phyloP scores from a whole-genome alignment of 2,797 vertebrate genomes.

The Crocodylus rhombifer region DNA sequence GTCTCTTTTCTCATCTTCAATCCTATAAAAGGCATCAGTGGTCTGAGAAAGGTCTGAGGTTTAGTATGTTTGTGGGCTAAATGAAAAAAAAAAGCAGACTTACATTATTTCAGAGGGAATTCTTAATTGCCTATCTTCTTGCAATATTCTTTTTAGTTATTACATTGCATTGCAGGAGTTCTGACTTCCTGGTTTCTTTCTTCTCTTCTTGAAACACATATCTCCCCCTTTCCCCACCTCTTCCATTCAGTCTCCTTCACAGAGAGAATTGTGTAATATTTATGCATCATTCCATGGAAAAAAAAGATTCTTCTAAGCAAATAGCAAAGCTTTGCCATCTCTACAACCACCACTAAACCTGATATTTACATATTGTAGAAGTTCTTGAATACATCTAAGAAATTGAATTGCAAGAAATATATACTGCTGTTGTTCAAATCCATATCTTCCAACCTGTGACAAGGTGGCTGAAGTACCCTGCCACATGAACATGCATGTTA shows the following conservation, averaged over 20 bases:
- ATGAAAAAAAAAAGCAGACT: background rate
- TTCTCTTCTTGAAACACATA: background rate
- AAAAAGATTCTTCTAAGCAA: background rate
- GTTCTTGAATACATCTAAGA: background rate
- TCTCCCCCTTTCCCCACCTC: background rate
- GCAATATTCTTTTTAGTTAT: conserved; percentile 16
- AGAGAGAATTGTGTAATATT: background rate
- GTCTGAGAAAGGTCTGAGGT: conserved; percentile 23
- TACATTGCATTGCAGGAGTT: background rate
- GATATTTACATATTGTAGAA: background rate
- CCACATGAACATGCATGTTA: too few species aligned
- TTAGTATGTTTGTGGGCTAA: conserved; percentile 6
- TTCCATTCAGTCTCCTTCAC: background rate
- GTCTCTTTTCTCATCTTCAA: background rate
- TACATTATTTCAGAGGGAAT: conserved; percentile 3
- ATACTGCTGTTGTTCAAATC: too few species aligned
- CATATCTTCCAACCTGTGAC: too few species aligned
- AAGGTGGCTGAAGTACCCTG: too few species aligned
- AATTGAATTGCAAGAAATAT: background rate
- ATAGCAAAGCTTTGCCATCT: background rate
- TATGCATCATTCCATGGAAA: background rate
- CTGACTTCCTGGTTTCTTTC: background rate
- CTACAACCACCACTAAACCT: background rate
- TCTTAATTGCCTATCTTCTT: background rate
- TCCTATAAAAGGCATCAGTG: background rate